Percentiles rank a stretch among this genome's conserved stretches.
phyloP scores from a whole-genome alignment of 2,888 invertebrate species.

The Microctonus hyperodae region DNA sequence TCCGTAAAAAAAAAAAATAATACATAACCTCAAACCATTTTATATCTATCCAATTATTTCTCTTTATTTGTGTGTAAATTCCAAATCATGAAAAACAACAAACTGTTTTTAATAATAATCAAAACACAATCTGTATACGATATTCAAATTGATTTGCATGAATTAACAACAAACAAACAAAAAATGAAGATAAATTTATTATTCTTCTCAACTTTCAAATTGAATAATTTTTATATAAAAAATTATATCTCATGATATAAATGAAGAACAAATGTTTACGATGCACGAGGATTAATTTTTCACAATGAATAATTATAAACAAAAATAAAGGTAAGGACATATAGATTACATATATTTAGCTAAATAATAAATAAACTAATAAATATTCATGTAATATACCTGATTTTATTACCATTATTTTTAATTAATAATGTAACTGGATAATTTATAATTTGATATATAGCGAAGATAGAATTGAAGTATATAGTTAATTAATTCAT shows the following conservation, averaged over 20 bases:
- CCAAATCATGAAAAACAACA: too few relatives aligned
- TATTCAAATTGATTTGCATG: neutral
- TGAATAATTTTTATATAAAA: too few relatives aligned
- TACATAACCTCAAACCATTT: slow-evolving; percentile 1
- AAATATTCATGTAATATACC: neutral
- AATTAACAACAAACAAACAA: neutral
- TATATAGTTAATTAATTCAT: neutral
- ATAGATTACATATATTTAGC: neutral
- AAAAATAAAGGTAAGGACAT: slow-evolving; percentile 1
- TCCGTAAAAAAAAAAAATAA: neutral
- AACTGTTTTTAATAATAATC: too few relatives aligned
- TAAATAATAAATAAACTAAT: too few relatives aligned
- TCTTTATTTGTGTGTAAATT: neutral
- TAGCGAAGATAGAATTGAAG: neutral
- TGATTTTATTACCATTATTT: slow-evolving; percentile 14
- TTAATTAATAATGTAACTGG: neutral
- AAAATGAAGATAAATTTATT: neutral
- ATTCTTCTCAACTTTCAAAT: too few relatives aligned
- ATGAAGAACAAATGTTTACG: too few relatives aligned
- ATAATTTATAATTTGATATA: neutral
- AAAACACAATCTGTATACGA: neutral
- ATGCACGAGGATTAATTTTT: too few relatives aligned
- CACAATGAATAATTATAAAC: neutral
- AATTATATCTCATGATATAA: neutral
- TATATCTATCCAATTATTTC: neutral